Conservation (phyloP, 2,113 vertebrate species). For the Oncorhynchus clarkii region DNA sequence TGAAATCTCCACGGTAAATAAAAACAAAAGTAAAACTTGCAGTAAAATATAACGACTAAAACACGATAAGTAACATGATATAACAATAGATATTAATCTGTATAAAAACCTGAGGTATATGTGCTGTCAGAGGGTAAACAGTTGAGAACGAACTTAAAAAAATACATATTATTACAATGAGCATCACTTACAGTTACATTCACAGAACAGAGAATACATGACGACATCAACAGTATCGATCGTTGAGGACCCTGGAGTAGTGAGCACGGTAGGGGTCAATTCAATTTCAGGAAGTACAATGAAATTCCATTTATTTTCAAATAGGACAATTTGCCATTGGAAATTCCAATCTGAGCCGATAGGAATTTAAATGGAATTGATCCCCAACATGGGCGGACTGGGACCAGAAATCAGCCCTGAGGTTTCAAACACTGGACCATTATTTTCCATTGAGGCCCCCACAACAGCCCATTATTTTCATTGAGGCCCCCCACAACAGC, state of each 20-base stretch:
- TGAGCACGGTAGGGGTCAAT: constrained; percentile 23
- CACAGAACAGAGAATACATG: constrained; percentile 63
- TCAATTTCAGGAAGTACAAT: neutral
- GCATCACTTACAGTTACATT: constrained; percentile 55
- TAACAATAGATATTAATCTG: constrained; percentile 39
- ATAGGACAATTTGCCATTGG: too few relatives aligned
- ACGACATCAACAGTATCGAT: constrained; percentile 58
- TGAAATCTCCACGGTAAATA: constrained; percentile 12
- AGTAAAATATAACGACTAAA: constrained; percentile 72
- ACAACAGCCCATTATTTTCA: too few relatives aligned
- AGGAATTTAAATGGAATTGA: too few relatives aligned
- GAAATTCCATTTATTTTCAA: neutral
- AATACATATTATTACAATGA: constrained; percentile 46
- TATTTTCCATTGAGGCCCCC: too few relatives aligned
- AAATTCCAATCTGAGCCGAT: too few relatives aligned
- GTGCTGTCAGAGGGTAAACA: constrained; percentile 66
- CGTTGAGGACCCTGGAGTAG: constrained; percentile 72
- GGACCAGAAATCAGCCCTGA: too few relatives aligned
- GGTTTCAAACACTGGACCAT: too few relatives aligned
- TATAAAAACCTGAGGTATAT: constrained; percentile 72
- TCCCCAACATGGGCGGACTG: too few relatives aligned
- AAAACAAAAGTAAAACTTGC: constrained; percentile 39
- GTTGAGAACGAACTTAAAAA: constrained; percentile 55
- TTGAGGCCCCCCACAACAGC: too few relatives aligned
- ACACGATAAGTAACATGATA: constrained; percentile 70